A percentile compares a stretch with the other conserved stretches of the same genome.
Conservation (phyloP, 1,140 invertebrate genomes). For the Eulimnadia texana region DNA sequence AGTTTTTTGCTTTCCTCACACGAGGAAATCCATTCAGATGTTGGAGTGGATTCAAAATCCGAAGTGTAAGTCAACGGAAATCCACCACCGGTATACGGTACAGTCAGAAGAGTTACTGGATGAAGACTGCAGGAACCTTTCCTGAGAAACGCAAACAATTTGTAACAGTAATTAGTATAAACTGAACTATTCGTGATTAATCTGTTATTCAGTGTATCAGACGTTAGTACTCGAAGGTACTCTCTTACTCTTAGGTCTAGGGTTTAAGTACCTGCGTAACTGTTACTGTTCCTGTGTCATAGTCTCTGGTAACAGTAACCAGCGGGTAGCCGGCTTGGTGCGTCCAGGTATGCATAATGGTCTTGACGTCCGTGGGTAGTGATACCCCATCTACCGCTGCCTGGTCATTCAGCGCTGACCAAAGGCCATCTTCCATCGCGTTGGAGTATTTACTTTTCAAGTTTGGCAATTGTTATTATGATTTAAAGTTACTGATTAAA, state of each 20-base stretch:
- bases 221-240: too few species aligned
- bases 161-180: neutral
- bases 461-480: neutral
- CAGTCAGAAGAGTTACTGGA: constrained; percentile 8
- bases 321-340: constrained; percentile 74
- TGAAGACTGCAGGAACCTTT: constrained; percentile 5
- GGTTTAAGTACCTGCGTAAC: constrained; percentile 39
- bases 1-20: constrained; percentile 24
- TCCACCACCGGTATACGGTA: constrained; percentile 15
- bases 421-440: constrained; percentile 73
- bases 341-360: constrained; percentile 82
- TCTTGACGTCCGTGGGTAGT: constrained; percentile 42
- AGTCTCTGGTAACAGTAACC: constrained; percentile 52
- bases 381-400: constrained; percentile 45
- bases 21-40: neutral
- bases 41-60: constrained; percentile 2
- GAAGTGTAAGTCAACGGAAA: constrained; percentile 15
- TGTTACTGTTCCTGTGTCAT: constrained; percentile 36
- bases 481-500: neutral
- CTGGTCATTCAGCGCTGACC: constrained; percentile 59
- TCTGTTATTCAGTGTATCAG: too few species aligned
- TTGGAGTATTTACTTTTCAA: constrained; percentile 47
- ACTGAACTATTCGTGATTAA: too few species aligned
- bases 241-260: too few species aligned
- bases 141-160: neutral